Percentiles rank a stretch among this genome's conserved stretches.
Conservation (phyloP, 2,797 vertebrate species). For the Pampus argenteus region DNA sequence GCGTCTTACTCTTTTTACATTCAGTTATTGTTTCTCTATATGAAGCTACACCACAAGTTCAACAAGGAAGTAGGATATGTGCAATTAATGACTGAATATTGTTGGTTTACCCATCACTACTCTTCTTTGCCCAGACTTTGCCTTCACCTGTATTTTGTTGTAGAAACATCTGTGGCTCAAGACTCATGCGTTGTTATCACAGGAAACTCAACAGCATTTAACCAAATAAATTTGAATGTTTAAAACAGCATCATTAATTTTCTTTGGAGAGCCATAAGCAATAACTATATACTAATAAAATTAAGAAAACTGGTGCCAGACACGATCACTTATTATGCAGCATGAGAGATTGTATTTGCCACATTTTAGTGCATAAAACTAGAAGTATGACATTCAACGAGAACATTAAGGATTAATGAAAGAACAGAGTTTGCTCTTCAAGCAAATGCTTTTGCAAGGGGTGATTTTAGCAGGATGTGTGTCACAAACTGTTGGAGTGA, state of each 20-base stretch:
- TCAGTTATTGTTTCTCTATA: conserved; percentile 4
- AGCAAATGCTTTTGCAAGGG: conserved; percentile 16
- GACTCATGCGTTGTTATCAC: no score
- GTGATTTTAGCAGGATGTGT: conserved; percentile 17
- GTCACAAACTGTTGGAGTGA: conserved; percentile 40
- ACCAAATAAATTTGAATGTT: no score
- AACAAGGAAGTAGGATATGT: background rate
- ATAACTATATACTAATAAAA: background rate
- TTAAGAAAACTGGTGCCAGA: background rate
- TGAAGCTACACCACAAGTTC: conserved; percentile 15
- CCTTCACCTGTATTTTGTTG: no score
- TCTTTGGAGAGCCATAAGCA: no score
- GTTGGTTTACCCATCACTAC: no score
- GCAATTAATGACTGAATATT: background rate
- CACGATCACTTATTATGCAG: background rate
- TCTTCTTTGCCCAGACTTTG: no score
- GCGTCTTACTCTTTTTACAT: background rate
- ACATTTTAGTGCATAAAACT: conserved; percentile 15
- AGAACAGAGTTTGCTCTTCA: background rate
- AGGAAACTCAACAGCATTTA: no score
- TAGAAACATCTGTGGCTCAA: no score
- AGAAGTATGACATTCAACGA: conserved; percentile 26
- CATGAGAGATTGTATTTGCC: conserved; percentile 2
- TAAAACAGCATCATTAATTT: no score
- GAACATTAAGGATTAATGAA: conserved; percentile 12